Evolutionary conservation across 2,888 invertebrate genomes (phyloP), one percentile per base, ranked within the genome.

Genomic region (Synergus japonicus): DNA sequence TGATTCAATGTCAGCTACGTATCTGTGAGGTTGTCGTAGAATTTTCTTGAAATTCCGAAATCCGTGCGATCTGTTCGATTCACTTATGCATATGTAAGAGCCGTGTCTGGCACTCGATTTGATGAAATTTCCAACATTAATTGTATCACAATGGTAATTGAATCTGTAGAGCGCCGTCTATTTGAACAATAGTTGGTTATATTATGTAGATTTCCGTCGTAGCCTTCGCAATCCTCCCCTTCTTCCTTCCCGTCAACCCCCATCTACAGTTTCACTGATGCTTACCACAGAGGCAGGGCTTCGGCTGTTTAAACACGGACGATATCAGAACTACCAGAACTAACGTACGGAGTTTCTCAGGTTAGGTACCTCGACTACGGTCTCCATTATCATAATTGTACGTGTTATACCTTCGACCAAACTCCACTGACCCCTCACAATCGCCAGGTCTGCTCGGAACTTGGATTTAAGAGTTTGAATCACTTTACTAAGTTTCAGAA

Each of bases 101-200:
- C 88, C 87, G 89, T 86, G 87, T 87, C 89, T 88, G 88, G 88
- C 89, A 89, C 90, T 90, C 90, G 91, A 91, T 91, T 92, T 91
- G 92, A 92, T 91, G 92, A 92, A 92, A 92, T 91, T 92, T 90
- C 92, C 91, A 92, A 92, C 92, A 92, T 91, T 92, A 92, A 92
- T 92, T 92, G 92, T 92, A 92, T 91, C 92, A 91, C 92, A 92
- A 92, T 92, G 92, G 92, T 92, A 92, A 92, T 92, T 92, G 91
- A 92, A 92, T 92, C 91, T 92, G 90, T 89, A 88, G 89, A 90
- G 91, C 91, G 88, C 89, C 91, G 91, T 92, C 91, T 92, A 92
- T 92, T 92, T 92, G 92, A 92, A 92, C 91, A 92, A 92, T 92
- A 92, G 92, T 92, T 92, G 92, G 92, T 92, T 92, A 92, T 92